These are phyloP conservation scores for Drosophila prosaltans DNA, from an alignment of 1,140 invertebrate species.

Conservation along the genomic window DNA sequence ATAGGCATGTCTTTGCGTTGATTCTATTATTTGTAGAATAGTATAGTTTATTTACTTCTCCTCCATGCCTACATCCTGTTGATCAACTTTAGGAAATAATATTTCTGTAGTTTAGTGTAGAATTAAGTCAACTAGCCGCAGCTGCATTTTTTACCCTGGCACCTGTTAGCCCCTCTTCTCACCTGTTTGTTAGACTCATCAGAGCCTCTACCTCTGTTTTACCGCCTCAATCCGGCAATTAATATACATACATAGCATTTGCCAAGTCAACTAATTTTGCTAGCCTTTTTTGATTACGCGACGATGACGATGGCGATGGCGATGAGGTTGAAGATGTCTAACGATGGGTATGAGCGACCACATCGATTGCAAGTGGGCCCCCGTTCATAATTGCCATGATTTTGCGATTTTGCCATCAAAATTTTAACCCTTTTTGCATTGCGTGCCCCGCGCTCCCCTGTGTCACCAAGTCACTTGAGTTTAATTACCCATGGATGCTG, in stretches of 20 bases:
- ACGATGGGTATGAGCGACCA: background rate
- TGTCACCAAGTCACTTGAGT: constrained; percentile 13
- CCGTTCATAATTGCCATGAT: constrained; percentile 71
- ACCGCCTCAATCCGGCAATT: constrained; percentile 54
- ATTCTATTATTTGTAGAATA: too few species aligned
- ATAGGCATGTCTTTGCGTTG: too few species aligned
- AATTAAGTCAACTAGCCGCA: constrained; percentile 38
- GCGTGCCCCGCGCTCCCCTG: constrained; percentile 11
- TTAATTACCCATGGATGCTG: constrained; percentile 38
- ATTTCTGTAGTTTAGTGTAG: constrained; percentile 42
- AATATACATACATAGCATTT: constrained; percentile 58
- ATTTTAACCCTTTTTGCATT: constrained; percentile 56
- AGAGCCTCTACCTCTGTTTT: constrained; percentile 33
- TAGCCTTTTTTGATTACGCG: constrained; percentile 35
- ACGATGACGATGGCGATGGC: background rate
- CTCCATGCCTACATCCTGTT: too few species aligned
- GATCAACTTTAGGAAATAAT: background rate
- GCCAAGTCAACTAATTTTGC: constrained; percentile 62
- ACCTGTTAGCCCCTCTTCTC: constrained; percentile 46
- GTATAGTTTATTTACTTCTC: too few species aligned
- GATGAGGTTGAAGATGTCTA: too few species aligned
- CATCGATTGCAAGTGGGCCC: constrained; percentile 46
- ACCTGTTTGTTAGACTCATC: background rate
- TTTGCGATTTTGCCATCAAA: constrained; percentile 64
- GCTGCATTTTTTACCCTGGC: constrained; percentile 43